Evolutionary conservation across 2,888 invertebrate genomes (phyloP), one percentile per base, ranked within the genome.

Genomic region (Acrobeloides nanus): DNA sequence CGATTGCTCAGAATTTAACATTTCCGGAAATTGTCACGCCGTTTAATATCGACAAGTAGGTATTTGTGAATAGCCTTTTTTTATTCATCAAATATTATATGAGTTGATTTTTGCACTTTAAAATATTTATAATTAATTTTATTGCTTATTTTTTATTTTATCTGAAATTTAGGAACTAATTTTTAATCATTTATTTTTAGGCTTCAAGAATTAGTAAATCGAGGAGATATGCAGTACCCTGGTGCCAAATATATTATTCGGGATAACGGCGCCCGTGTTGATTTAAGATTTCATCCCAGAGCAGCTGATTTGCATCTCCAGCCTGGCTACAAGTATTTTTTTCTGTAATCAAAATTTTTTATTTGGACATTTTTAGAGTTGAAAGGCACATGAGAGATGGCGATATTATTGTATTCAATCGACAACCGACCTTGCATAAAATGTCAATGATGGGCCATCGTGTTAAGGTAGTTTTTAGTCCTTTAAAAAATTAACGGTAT

Each of bases 371-470:
- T n/a, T n/a, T n/a, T n/a, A n/a, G 78, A 74, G 92, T 97, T 1
- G 97, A 99, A 75, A 79, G 97, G 29, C 97, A 99, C 77, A 86
- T 99, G 74, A 83, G 92, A 55, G 95, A 97, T 75, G 93, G 92
- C 52, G 97, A 99, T 78, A 81, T 92, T 57, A 89, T 99, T 17
- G 90, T 99, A 61, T 99, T 99, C 82, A 99, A 99, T 79, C 86
- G 99, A 59, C 97, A 99, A 75, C 99, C 99, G 0, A 99, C 99
- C 1, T 82, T 99, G 4, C 99, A 99, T 79, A 99, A 99, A 79
- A 99, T 99, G 97, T 89, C 89, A 84, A 99, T 99, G 97, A 99
- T 99, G 99, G 95, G 97, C 55, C 97, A 99, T 79, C 74, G 77
- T 55, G 80, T 80, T 25, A 78, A 80, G 68, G 65, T 65, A 27